phyloP scores from a whole-genome alignment of 2,113 vertebrate species.

The Fregata magnificens region DNA sequence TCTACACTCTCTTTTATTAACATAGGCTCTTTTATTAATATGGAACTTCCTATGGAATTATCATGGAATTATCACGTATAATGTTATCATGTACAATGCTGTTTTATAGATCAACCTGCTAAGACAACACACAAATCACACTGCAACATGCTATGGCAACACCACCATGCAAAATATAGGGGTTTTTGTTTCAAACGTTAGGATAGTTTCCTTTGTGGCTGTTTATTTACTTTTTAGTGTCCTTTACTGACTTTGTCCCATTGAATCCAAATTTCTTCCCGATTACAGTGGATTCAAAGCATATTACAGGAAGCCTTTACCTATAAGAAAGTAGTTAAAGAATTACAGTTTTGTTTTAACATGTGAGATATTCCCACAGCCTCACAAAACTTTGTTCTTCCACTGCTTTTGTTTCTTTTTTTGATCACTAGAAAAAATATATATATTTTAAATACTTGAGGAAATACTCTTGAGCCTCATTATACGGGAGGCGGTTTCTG shows the following conservation, averaged over 20 bases:
- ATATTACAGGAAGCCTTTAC: conserved; percentile 54
- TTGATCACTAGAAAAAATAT: neutral
- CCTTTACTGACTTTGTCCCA: conserved; percentile 44
- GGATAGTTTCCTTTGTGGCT: conserved; percentile 27
- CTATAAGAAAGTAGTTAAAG: conserved; percentile 51
- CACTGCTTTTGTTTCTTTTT: neutral
- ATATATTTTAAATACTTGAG: neutral
- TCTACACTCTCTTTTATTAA: neutral
- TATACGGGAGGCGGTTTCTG: neutral
- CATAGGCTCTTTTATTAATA: neutral
- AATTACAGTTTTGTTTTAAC: conserved; percentile 36
- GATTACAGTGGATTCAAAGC: conserved; percentile 49
- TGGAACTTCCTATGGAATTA: neutral
- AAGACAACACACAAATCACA: conserved; percentile 54
- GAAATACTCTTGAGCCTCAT: neutral
- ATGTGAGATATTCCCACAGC: conserved; percentile 14
- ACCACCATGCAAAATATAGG: conserved; percentile 65
- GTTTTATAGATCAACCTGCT: conserved; percentile 36
- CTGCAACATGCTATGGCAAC: conserved; percentile 56
- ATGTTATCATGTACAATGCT: neutral
- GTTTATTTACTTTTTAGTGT: conserved; percentile 50
- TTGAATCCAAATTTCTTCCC: conserved; percentile 52
- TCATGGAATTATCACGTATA: neutral
- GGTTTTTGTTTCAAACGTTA: conserved; percentile 65
- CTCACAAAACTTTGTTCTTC: conserved; percentile 10